Evolutionary conservation across 2,888 invertebrate genomes (phyloP).

Genomic region (Orchestes rusci): DNA sequence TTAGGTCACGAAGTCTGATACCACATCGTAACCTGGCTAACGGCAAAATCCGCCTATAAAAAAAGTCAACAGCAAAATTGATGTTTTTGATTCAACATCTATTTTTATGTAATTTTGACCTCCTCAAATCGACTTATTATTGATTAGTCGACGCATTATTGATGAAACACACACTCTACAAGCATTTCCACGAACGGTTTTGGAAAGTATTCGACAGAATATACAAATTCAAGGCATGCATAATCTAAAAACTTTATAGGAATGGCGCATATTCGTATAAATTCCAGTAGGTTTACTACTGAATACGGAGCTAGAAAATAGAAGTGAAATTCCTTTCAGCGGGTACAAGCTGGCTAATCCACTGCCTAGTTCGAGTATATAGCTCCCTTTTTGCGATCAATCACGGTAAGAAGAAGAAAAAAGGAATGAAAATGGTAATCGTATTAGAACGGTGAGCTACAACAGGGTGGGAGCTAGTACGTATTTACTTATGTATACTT

Average conservation of each 20-base stretch:
- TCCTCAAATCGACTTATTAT: too few relatives aligned
- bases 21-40: too few relatives aligned
- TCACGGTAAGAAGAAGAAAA: constrained; percentile 18
- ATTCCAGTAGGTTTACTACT: constrained; percentile 17
- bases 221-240: constrained; percentile 16
- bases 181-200: too few relatives aligned
- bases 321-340: constrained; percentile 21
- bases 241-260: constrained; percentile 19
- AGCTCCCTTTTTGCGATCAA: constrained; percentile 21
- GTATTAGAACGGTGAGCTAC: constrained; percentile 18
- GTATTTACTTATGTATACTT: too few relatives aligned
- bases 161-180: too few relatives aligned
- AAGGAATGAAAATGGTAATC: constrained; percentile 21
- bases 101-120: too few relatives aligned
- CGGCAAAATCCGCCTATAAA: too few relatives aligned
- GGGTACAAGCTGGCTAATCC: constrained; percentile 22
- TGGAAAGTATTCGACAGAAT: constrained; percentile 17
- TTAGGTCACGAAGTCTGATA: too few relatives aligned
- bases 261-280: constrained; percentile 18
- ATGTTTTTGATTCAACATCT: too few relatives aligned
- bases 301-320: constrained; percentile 20
- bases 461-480: too few relatives aligned
- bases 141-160: too few relatives aligned
- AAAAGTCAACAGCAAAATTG: too few relatives aligned
- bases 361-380: constrained; percentile 12